Percentiles rank a stretch among this genome's conserved stretches.
Evolutionary conservation across 2,113 vertebrate species (phyloP).

Genomic region (Marcusenius ussheri): DNA sequence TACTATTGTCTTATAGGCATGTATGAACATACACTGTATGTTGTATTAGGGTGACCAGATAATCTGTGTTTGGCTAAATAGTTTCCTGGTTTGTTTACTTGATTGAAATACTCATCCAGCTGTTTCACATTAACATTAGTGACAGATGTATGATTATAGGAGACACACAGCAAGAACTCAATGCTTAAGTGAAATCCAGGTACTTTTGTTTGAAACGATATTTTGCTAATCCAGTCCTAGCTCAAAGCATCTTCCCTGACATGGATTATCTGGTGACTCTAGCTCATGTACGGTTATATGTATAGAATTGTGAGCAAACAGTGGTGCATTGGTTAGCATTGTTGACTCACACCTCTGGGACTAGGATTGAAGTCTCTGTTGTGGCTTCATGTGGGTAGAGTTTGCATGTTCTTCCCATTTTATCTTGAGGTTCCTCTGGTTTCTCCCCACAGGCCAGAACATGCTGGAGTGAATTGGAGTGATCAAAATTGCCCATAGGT

Average conservation of each 20-base stretch:
- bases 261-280: neutral
- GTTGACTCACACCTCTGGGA: neutral
- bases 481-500: too few species aligned
- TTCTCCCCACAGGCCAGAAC: too few species aligned
- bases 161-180: neutral
- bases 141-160: neutral
- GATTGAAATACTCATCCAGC: neutral
- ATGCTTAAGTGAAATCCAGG: neutral
- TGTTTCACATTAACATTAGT: neutral
- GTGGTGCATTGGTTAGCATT: too few species aligned
- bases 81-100: neutral
- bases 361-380: neutral
- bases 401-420: neutral
- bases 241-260: neutral
- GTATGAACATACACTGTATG: neutral
- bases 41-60: neutral
- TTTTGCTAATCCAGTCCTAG: neutral
- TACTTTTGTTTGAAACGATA: neutral
- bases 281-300: neutral
- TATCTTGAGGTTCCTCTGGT: too few species aligned
- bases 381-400: neutral
- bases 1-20: neutral
- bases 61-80: neutral
- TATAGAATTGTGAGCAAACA: too few species aligned
- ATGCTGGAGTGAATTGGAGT: too few species aligned